These are phyloP conservation scores for Aphodius sticticus DNA, from an alignment of 2,888 invertebrate genomes.

Conservation along the genomic window DNA sequence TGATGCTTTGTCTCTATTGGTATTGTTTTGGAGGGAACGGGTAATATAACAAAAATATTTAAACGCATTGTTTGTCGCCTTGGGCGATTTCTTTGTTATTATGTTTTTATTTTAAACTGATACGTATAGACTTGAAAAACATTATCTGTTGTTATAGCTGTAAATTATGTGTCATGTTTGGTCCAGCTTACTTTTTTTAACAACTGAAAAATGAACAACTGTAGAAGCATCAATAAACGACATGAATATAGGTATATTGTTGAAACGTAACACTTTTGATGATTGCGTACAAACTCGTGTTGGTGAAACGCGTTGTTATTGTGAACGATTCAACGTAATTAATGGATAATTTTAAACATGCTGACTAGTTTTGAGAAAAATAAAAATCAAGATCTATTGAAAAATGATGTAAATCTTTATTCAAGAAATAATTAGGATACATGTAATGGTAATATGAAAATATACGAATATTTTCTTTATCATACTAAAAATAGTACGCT, in stretches of 20 bases:
- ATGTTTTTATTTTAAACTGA: not conserved
- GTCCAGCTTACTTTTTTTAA: too few species aligned
- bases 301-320: not conserved
- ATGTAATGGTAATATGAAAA: conserved; percentile 61
- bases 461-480: conserved; percentile 56
- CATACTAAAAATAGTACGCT: conserved; percentile 49
- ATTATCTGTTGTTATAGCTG: too few species aligned
- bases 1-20: too few species aligned
- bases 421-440: conserved; percentile 59
- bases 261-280: not conserved
- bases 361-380: not conserved
- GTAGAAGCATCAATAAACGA: too few species aligned
- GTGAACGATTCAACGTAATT: not conserved
- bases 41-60: too few species aligned
- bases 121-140: not conserved
- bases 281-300: not conserved
- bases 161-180: too few species aligned
- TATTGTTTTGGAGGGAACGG: too few species aligned
- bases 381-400: conserved; percentile 41
- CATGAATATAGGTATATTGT: not conserved
- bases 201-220: too few species aligned
- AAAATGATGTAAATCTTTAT: conserved; percentile 62
- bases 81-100: not conserved
- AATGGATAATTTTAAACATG: not conserved
- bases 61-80: too few species aligned